These are phyloP conservation scores for Pycnonotus jocosus DNA, from an alignment of 2,113 vertebrate genomes.

Conservation along the genomic window DNA sequence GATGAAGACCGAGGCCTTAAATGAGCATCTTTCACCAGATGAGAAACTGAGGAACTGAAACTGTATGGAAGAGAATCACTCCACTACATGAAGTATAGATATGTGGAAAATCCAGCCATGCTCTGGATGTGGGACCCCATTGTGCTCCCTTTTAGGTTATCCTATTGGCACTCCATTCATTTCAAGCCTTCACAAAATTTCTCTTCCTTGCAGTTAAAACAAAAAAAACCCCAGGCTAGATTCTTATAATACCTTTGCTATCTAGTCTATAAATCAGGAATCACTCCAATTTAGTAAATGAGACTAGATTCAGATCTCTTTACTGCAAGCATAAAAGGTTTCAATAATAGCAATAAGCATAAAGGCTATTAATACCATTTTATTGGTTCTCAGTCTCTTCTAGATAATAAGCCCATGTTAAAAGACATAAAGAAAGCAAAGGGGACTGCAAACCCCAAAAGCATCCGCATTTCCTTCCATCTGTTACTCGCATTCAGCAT, in stretches of 20 bases:
- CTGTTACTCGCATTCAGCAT: not conserved
- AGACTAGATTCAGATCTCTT: not conserved
- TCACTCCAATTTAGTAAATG: not conserved
- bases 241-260: not conserved
- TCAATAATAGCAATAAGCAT: not conserved
- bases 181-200: not conserved
- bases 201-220: not conserved
- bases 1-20: not conserved
- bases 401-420: not conserved
- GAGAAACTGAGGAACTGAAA: not conserved
- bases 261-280: not conserved
- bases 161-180: not conserved
- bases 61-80: not conserved
- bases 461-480: not conserved
- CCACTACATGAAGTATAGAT: not conserved
- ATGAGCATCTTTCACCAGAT: not conserved
- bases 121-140: not conserved
- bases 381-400: not conserved
- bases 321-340: not conserved
- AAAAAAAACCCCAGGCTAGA: not conserved
- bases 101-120: not conserved
- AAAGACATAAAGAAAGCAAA: not conserved
- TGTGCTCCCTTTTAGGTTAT: not conserved
- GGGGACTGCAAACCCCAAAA: not conserved
- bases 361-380: not conserved